A percentile compares a stretch with the other conserved stretches of the same genome.
phyloP scores from a whole-genome alignment of 2,113 vertebrate species.

The Halcyon senegalensis region DNA sequence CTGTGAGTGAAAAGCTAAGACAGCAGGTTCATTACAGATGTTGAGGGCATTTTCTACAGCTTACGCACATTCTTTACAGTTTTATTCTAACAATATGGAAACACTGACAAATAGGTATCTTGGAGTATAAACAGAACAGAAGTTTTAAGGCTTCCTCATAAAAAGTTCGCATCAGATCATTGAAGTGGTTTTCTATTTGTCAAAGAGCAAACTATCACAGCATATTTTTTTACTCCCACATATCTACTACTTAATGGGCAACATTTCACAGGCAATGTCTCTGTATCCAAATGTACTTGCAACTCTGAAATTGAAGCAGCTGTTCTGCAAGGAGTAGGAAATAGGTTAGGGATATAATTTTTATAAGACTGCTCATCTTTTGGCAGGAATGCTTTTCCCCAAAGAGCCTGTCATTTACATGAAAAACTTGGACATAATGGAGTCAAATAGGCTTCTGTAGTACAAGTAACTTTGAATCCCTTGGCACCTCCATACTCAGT shows the following conservation, averaged over 20 bases:
- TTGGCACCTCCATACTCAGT: background rate
- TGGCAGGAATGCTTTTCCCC: constrained; percentile 34
- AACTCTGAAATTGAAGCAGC: constrained; percentile 58
- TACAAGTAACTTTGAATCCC: background rate
- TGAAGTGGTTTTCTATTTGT: constrained; percentile 15
- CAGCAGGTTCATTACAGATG: background rate
- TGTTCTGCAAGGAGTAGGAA: constrained; percentile 53
- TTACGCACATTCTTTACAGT: background rate
- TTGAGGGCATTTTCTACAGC: background rate
- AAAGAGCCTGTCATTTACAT: constrained; percentile 21
- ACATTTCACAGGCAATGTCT: constrained; percentile 41
- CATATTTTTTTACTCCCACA: constrained; percentile 33
- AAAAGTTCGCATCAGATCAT: constrained; percentile 23
- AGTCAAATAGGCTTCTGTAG: constrained; percentile 10
- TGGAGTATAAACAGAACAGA: background rate
- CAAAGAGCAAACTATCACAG: constrained; percentile 41
- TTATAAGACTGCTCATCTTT: constrained; percentile 66
- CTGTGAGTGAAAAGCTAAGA: background rate
- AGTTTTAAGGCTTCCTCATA: constrained; percentile 13
- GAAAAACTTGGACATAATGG: constrained; percentile 40
- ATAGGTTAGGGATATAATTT: constrained; percentile 60
- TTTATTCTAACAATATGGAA: constrained; percentile 9
- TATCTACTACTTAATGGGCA: constrained; percentile 56
- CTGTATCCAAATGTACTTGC: constrained; percentile 8
- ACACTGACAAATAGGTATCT: background rate